Conservation (phyloP, 2,113 vertebrate genomes). For the Bostrychus sinensis region DNA sequence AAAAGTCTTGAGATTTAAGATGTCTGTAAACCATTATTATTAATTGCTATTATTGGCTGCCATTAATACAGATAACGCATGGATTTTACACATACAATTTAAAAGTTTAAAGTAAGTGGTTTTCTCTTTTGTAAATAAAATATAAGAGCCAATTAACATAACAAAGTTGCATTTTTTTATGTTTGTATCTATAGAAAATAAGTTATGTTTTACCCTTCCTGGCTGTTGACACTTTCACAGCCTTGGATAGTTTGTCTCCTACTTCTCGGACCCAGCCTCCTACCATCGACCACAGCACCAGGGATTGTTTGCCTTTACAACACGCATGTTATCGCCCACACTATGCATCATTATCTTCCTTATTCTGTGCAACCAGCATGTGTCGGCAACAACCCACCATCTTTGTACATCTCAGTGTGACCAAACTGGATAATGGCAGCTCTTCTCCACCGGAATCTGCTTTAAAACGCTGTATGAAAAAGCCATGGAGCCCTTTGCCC, state of each 20-base stretch:
- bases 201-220: too few relatives aligned
- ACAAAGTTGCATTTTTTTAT: too few relatives aligned
- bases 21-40: too few relatives aligned
- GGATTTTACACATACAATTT: too few relatives aligned
- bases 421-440: not conserved
- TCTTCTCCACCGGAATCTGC: not conserved
- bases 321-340: conserved; percentile 3
- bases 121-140: too few relatives aligned
- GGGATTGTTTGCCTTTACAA: not conserved
- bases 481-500: not conserved
- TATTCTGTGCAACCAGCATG: not conserved
- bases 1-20: too few relatives aligned
- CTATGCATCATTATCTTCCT: not conserved
- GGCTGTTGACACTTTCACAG: not conserved
- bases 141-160: too few relatives aligned
- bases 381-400: not conserved
- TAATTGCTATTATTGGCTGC: too few relatives aligned
- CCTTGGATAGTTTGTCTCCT: not conserved
- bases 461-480: not conserved
- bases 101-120: too few relatives aligned
- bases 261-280: not conserved
- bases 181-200: too few relatives aligned
- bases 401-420: not conserved
- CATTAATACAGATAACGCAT: too few relatives aligned
- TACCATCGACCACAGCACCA: not conserved